Evolutionary conservation across 2,888 invertebrate species (phyloP), one percentile per base, ranked within the genome.

Genomic region (Dryomyza anilis): DNA sequence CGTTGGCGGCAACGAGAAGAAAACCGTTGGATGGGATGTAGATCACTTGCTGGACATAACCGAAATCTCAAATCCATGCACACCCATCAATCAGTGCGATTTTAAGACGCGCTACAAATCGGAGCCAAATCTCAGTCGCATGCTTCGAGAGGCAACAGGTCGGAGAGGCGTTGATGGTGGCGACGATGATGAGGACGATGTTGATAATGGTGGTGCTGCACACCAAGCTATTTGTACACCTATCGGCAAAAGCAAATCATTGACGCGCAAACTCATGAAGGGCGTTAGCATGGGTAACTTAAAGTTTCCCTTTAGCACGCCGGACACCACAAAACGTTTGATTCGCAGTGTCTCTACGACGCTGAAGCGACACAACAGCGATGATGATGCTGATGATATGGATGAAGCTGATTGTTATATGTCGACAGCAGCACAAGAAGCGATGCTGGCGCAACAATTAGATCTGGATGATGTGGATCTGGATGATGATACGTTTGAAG

Each of bases 211-310:
- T 7, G 25, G 10, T 6, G 8, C 25, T 19, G 45, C 30, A 5
- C 30, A 23, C 1, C 33, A 58, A 21, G 16, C 14, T 6, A 23
- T 39, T 21, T 16, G 39, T n/a, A 61, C 61, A 10, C 61, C 61
- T 8, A 61, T 61, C 19, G 43, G 43, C 3, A 69, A 65, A 36
- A 67, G 75, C 43, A 75, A 74, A 59, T 76, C 74, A 0, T 66
- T 79, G 5, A 78, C 79, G 5, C 75, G 78, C 6, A 80, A 80
- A 60, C 69, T 83, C 30, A 78, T 82, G 67, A 83, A 82, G 64
- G 83, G 83, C 12, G 81, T 82, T 2, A 83, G 83, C 70, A 81
- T 83, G 81, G 79, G 79, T 3, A 83, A 83, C 68, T 71, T 83
- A 19, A 77, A 76, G 23, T 78, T 80, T 67, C 76, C 81, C 4